Conservation (phyloP, 2,113 vertebrate genomes). For the Laterallus jamaicensis region DNA sequence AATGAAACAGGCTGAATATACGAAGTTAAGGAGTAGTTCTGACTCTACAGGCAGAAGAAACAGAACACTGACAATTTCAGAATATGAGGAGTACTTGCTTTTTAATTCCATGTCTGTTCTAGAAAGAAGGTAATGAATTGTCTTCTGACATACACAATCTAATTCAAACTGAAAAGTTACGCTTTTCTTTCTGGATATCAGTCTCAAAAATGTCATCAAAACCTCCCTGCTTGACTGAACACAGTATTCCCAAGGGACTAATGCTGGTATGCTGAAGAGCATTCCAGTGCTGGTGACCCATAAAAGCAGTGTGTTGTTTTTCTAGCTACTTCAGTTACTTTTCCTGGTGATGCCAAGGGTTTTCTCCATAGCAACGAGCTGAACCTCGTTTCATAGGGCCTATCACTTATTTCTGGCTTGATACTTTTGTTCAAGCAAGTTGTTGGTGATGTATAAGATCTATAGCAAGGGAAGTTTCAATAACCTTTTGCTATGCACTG, state of each 20-base stretch:
- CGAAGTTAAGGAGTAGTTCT: background rate
- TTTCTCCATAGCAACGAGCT: background rate
- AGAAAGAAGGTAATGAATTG: background rate
- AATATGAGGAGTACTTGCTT: background rate
- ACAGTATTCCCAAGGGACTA: background rate
- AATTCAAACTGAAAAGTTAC: background rate
- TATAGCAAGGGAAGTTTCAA: background rate
- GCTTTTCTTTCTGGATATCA: background rate
- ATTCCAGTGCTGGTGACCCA: background rate
- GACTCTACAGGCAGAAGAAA: background rate
- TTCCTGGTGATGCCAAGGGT: background rate
- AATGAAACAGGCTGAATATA: background rate
- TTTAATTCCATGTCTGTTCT: background rate
- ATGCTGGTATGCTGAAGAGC: background rate
- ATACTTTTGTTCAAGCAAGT: background rate
- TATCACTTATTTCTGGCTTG: background rate
- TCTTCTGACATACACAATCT: background rate
- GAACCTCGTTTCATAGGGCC: rapidly evolving
- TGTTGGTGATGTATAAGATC: background rate
- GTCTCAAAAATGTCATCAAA: background rate
- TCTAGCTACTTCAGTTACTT: background rate
- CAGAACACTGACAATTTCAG: background rate
- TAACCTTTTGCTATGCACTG: background rate
- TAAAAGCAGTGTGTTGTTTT: background rate
- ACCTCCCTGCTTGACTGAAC: background rate